These are phyloP conservation scores for Drosophila recens DNA, from an alignment of 2,888 invertebrate species.

Conservation along the genomic window DNA sequence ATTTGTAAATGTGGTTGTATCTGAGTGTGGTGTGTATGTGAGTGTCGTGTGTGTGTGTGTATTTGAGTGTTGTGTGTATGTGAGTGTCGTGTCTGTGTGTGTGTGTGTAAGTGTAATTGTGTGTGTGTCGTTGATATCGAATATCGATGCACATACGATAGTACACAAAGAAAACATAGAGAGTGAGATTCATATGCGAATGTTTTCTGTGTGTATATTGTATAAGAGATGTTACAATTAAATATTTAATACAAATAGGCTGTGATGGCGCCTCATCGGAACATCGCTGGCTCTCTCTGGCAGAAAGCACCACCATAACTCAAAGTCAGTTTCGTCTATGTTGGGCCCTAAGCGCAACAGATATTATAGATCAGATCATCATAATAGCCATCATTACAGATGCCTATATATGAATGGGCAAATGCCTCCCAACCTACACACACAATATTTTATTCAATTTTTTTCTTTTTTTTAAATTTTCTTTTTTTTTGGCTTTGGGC, in stretches of 20 bases:
- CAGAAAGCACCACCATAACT: constrained; percentile 85
- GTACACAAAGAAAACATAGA: constrained; percentile 78
- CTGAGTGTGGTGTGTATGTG: constrained; percentile 12
- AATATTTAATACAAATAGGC: constrained; percentile 33
- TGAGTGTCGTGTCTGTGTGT: background rate
- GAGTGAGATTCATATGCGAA: constrained; percentile 22
- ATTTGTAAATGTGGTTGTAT: background rate
- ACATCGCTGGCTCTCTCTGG: constrained; percentile 79
- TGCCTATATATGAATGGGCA: constrained; percentile 22
- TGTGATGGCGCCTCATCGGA: constrained; percentile 57
- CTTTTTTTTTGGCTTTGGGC: constrained; percentile 68
- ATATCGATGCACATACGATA: constrained; percentile 75
- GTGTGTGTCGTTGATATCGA: constrained; percentile 39
- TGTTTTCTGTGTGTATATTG: constrained; percentile 79
- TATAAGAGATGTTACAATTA: constrained; percentile 55
- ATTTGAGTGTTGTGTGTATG: background rate
- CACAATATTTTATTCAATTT: constrained; percentile 9
- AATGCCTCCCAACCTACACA: constrained; percentile 45
- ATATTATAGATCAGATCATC: constrained; percentile 24
- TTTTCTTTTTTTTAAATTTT: background rate
- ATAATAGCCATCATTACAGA: constrained; percentile 15
- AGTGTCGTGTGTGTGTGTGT: background rate
- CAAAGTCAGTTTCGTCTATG: constrained; percentile 82
- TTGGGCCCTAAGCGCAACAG: constrained; percentile 72
- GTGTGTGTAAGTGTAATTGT: constrained; percentile 4